A percentile compares a stretch with the other conserved stretches of the same genome.
phyloP scores from a whole-genome alignment of 2,888 invertebrate genomes.

The Cylindroiulus punctatus region DNA sequence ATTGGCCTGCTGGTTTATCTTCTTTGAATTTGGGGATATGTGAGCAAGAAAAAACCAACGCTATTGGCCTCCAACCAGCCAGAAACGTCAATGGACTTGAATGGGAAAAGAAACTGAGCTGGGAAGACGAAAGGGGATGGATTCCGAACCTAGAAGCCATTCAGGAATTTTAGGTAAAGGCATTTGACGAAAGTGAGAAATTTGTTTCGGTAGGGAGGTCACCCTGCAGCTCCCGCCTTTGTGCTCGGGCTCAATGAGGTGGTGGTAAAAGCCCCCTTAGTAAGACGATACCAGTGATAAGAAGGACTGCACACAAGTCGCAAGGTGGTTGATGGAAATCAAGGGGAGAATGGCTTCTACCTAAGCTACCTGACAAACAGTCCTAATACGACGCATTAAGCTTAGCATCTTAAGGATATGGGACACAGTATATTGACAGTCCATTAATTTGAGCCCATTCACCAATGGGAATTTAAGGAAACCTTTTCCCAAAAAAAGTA shows the following conservation, averaged over 20 bases:
- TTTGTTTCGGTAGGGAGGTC: constrained; percentile 24
- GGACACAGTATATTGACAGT: background rate
- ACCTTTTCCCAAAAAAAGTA: too few relatives aligned
- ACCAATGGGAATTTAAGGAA: background rate
- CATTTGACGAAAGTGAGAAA: constrained; percentile 30
- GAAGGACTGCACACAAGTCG: constrained; percentile 16
- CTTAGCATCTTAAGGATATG: background rate
- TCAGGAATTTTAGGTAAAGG: constrained; percentile 49
- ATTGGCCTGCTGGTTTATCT: background rate
- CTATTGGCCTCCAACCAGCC: constrained; percentile 46
- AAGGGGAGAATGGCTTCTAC: background rate
- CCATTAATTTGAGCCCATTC: background rate
- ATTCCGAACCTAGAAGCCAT: constrained; percentile 41
- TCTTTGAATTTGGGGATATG: background rate
- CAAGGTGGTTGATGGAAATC: background rate
- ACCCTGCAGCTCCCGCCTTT: constrained; percentile 15
- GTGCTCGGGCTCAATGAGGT: constrained; percentile 24
- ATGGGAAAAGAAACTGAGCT: constrained; percentile 47
- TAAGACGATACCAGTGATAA: constrained; percentile 6
- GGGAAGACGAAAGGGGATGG: constrained; percentile 21
- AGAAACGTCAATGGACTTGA: constrained; percentile 51
- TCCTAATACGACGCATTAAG: background rate
- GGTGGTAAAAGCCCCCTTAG: background rate
- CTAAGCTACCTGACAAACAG: background rate
- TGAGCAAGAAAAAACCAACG: background rate